A percentile compares a stretch with the other conserved stretches of the same genome.
These are phyloP conservation scores for Drosophila rhopaloa DNA, from an alignment of 1,140 invertebrate species.

Conservation along the genomic window DNA sequence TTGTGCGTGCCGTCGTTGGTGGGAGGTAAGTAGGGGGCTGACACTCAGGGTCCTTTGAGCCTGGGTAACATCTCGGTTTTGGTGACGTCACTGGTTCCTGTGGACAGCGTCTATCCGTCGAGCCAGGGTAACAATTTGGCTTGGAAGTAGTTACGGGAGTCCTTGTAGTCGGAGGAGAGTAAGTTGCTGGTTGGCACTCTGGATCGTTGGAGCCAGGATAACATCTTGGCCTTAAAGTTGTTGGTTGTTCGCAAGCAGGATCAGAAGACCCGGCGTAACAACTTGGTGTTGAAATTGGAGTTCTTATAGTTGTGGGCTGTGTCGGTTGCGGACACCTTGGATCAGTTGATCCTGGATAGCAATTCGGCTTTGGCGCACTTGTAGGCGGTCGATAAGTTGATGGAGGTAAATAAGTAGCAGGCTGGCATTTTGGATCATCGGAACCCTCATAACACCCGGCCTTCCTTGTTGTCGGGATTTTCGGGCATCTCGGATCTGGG, in stretches of 20 bases:
- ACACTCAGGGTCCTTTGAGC: slow-evolving; percentile 84
- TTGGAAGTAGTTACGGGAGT: slow-evolving; percentile 19
- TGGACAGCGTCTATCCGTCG: slow-evolving; percentile 38
- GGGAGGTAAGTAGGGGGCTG: slow-evolving; percentile 29
- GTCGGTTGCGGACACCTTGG: slow-evolving; percentile 42
- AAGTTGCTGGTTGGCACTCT: slow-evolving; percentile 25
- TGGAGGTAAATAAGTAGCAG: slow-evolving; percentile 49
- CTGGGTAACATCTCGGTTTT: slow-evolving; percentile 78
- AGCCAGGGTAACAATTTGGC: slow-evolving; percentile 48
- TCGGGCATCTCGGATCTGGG: slow-evolving; percentile 73
- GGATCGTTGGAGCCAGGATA: slow-evolving; percentile 38
- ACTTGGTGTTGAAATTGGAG: slow-evolving; percentile 9
- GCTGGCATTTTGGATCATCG: slow-evolving; percentile 51
- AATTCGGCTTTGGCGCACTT: slow-evolving; percentile 29
- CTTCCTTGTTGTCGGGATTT: slow-evolving; percentile 77
- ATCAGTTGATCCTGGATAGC: slow-evolving; percentile 80
- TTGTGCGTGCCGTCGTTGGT: slow-evolving; percentile 4
- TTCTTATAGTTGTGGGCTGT: slow-evolving; percentile 35
- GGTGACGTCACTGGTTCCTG: slow-evolving; percentile 41
- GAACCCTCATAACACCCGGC: slow-evolving; percentile 52
- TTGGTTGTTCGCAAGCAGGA: slow-evolving; percentile 56
- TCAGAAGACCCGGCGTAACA: slow-evolving; percentile 72
- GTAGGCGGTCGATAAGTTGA: slow-evolving; percentile 3
- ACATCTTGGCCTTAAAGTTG: slow-evolving; percentile 37
- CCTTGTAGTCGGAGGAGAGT: slow-evolving; percentile 24